Evolutionary conservation across 2,113 vertebrate genomes (phyloP).

Genomic region (Lamprotornis superbus): DNA sequence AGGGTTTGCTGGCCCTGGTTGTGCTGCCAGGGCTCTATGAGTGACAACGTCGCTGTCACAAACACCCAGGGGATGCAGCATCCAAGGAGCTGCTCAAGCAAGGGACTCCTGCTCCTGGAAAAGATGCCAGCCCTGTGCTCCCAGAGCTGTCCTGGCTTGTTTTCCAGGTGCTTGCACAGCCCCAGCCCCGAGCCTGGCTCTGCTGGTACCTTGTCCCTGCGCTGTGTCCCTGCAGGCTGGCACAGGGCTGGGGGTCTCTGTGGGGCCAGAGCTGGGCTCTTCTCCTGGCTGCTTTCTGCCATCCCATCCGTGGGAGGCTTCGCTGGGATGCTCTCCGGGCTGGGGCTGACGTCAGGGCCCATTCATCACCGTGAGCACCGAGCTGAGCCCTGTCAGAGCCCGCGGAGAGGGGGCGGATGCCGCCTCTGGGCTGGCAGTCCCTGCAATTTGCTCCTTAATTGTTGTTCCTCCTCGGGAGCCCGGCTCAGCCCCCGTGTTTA

Average conservation of each 20-base stretch:
- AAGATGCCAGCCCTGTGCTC: neutral
- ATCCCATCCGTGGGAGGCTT: neutral
- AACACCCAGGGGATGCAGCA: neutral
- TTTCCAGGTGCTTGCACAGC: neutral
- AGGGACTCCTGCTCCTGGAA: neutral
- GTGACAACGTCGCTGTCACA: neutral
- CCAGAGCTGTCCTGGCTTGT: neutral
- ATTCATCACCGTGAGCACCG: neutral
- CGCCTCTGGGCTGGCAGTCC: slow-evolving; percentile 15
- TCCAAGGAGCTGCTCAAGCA: neutral
- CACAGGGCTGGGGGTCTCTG: neutral
- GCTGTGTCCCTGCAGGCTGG: neutral
- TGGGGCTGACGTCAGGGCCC: neutral
- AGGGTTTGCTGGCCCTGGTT: neutral
- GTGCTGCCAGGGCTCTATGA: neutral
- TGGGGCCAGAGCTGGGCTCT: neutral
- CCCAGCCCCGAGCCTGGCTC: neutral
- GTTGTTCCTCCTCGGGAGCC: slow-evolving; percentile 3
- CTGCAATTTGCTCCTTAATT: slow-evolving; percentile 29
- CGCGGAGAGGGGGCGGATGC: neutral
- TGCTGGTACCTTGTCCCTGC: rapidly evolving
- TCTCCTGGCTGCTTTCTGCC: rapidly evolving
- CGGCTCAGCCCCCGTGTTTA: neutral
- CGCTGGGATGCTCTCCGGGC: neutral
- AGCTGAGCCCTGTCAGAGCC: neutral